Base-by-base conservation (phyloP, 2,888 invertebrate genomes). In the Troides oblongomaculatus region DNA sequence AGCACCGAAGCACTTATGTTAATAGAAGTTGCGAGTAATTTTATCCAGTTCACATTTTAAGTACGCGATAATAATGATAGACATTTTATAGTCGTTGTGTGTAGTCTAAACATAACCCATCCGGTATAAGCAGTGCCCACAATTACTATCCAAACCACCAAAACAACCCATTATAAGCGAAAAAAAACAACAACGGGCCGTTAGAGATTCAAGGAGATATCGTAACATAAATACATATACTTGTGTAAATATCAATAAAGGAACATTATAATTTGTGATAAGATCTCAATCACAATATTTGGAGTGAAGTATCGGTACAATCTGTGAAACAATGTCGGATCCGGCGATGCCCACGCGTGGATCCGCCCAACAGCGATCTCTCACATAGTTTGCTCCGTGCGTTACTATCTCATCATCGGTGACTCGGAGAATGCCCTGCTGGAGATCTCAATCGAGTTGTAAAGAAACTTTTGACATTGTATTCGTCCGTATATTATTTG, bases 231-330 rank as follows among this genome's bases (percentile, higher is more conserved):
- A 78, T 72, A 78, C 72, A 77, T 81, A 79, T 80, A 80, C 81
- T 78, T 82, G 83, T 85, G 89, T 90, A 90, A 90, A 90, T 88
- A 90, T 84, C 87, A 88, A 89, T 90, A 89, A 85, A 86, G 84
- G 82, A 86, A 86, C 89, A 86, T 91, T 89, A 91, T 90, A 90
- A 91, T 89, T 87, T 84, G 66, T 78, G 91, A 92, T 92, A 90
- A 76, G 79, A 92, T 91, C 90, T 85, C 79, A 77, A 76, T 81
- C 80, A 84, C 82, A 83, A 85, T 89, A 89, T 89, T 88, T 88
- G 87, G 86, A 76, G 78, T 81, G 79, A 80, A 82, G 81, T 86
- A 86, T 88, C 87, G 78, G 78, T 75, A 64, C 57, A 61, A 61
- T 84, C 84, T 83, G 81, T 83, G 81, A 81, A 84, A 89, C 89